Evolutionary conservation across 2,888 invertebrate genomes (phyloP), one percentile per base, ranked within the genome.

Genomic region (Cabera pusaria): DNA sequence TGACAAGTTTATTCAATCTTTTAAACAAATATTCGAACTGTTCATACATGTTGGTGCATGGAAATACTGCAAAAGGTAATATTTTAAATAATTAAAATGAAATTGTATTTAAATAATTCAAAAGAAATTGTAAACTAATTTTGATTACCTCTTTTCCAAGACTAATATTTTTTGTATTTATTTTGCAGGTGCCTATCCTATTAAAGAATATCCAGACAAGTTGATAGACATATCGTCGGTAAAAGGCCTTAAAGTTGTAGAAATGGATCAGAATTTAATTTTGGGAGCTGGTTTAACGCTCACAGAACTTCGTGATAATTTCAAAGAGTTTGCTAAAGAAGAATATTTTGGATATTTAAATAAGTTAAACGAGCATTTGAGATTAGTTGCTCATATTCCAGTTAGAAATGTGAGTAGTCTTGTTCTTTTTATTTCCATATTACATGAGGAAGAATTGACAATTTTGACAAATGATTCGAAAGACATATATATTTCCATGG

Each of bases 41-140:
- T 2, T 80, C 76, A 10, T 93, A 93, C 56, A 90, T 92, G 72
- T 62, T 95, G 2, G 90, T 94, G 1, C 92, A 91, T 26, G 95
- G 95, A 6, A 94, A 94, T 64, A 95, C 93, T 5, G 93, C 92
- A 12, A 91, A 90, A 73, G 94, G 94, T 93, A 73, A 14, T 14
- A 14, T 3, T 14, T 14, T 14, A 14, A 14, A 14, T n/a, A n/a
- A n/a, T n/a, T n/a, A n/a, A n/a, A n/a, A n/a, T n/a, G n/a, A n/a
- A n/a, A n/a, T n/a, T n/a, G n/a, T n/a, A n/a, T n/a, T n/a, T n/a
- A n/a, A n/a, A n/a, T n/a, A n/a, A n/a, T n/a, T n/a, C n/a, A n/a
- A n/a, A n/a, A n/a, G n/a, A n/a, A n/a, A n/a, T n/a, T n/a, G n/a
- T n/a, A n/a, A n/a, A n/a, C n/a, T n/a, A n/a, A n/a, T n/a, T n/a